Evolutionary conservation across 2,888 invertebrate species (phyloP).

Genomic region (Drosophila subsilvestris): DNA sequence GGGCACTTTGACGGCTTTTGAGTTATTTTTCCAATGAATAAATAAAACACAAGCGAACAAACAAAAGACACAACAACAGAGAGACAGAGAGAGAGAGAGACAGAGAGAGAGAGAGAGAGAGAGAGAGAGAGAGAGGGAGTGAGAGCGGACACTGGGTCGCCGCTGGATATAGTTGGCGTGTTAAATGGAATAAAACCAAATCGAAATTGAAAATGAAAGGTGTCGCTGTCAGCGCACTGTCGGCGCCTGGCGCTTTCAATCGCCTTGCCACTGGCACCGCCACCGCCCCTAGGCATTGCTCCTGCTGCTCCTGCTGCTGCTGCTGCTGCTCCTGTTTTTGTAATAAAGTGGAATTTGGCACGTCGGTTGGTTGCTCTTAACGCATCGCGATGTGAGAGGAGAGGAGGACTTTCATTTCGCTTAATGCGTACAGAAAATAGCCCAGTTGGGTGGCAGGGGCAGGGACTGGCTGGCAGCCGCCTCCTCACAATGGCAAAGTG

Average conservation of each 20-base stretch:
- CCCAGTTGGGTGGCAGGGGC: not conserved
- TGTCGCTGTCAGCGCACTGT: constrained; percentile 62
- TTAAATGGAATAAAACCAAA: constrained; percentile 76
- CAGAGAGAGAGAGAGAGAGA: too few species aligned
- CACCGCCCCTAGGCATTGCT: not conserved
- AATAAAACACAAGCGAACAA: constrained; percentile 41
- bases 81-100: too few species aligned
- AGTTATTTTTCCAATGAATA: constrained; percentile 58
- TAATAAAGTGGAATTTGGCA: constrained; percentile 78
- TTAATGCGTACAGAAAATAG: constrained; percentile 68
- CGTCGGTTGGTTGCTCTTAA: constrained; percentile 69
- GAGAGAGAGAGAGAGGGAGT: too few species aligned
- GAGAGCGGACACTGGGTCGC: not conserved
- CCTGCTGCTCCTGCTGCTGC: constrained; percentile 4
- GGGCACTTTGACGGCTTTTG: constrained; percentile 60
- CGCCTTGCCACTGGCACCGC: constrained; percentile 34
- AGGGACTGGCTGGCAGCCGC: constrained; percentile 1
- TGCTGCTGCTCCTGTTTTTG: constrained; percentile 34
- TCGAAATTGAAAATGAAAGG: constrained; percentile 71
- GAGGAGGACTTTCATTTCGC: constrained; percentile 70
- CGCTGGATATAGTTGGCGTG: constrained; percentile 49
- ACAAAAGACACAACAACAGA: constrained; percentile 15
- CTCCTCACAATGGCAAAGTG: constrained; percentile 72
- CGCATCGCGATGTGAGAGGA: constrained; percentile 55
- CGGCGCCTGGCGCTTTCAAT: constrained; percentile 19